phyloP scores from a whole-genome alignment of 2,797 vertebrate species.

The Enteromius argenteus region DNA sequence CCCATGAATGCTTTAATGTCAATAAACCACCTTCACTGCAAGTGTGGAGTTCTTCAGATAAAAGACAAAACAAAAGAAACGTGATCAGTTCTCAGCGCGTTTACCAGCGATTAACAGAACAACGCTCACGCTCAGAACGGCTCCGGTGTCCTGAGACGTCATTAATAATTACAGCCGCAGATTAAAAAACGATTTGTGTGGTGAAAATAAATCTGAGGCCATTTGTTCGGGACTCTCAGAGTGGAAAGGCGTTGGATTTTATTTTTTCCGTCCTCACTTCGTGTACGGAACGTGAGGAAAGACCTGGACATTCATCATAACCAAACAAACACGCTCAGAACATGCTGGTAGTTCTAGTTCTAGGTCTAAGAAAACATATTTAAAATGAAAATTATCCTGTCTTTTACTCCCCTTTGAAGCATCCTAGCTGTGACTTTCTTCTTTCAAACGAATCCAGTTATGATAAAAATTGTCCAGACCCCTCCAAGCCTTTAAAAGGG shows the following conservation, averaged over 20 bases:
- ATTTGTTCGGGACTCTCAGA: conserved; percentile 41
- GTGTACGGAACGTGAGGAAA: neutral
- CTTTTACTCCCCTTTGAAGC: no score
- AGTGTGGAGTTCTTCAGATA: neutral
- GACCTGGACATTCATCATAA: neutral
- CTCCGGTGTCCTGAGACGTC: conserved; percentile 21
- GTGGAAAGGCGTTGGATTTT: conserved; percentile 33
- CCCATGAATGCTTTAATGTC: neutral
- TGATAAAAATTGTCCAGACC: no score
- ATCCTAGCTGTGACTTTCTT: no score
- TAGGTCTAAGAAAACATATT: no score
- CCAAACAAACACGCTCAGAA: no score
- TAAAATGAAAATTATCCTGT: no score
- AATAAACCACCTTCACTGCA: neutral
- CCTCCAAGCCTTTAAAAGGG: no score
- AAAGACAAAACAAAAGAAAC: neutral
- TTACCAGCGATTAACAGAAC: neutral
- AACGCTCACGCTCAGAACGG: neutral
- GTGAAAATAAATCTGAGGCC: conserved; percentile 52
- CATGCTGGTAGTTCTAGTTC: no score
- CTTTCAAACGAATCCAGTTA: no score
- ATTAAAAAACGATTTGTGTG: conserved; percentile 24
- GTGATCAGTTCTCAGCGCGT: neutral
- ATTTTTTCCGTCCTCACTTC: neutral
- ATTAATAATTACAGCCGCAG: conserved; percentile 50